Conservation (phyloP, 2,797 vertebrate species). For the Mus minutoides region DNA sequence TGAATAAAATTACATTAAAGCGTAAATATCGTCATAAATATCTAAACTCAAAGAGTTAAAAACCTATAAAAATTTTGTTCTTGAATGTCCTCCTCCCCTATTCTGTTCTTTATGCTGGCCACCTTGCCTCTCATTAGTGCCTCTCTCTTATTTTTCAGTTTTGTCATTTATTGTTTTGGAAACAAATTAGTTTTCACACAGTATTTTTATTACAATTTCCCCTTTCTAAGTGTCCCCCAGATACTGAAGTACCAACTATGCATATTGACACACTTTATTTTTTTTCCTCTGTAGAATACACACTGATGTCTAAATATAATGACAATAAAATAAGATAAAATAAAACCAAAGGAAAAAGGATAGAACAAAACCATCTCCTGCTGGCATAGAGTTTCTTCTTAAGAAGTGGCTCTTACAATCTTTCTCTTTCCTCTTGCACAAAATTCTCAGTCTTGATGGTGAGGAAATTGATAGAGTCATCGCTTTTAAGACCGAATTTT, state of each 20-base stretch:
- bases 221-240: neutral
- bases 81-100: neutral
- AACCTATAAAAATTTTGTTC: neutral
- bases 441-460: neutral
- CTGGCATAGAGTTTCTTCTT: neutral
- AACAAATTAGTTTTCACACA: neutral
- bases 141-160: neutral
- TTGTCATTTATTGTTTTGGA: neutral
- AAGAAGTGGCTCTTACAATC: neutral
- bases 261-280: neutral
- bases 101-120: neutral
- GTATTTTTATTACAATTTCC: neutral
- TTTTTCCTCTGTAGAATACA: neutral
- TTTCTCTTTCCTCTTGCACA: neutral
- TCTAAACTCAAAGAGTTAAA: neutral
- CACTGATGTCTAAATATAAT: neutral
- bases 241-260: neutral
- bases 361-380: neutral
- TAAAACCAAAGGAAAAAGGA: neutral
- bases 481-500: neutral
- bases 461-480: neutral
- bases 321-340: neutral
- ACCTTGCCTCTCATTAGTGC: neutral
- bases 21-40: neutral
- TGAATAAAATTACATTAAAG: neutral